These are phyloP conservation scores for Dicrurus megarhynchus DNA, from an alignment of 2,113 vertebrate species.

Conservation along the genomic window DNA sequence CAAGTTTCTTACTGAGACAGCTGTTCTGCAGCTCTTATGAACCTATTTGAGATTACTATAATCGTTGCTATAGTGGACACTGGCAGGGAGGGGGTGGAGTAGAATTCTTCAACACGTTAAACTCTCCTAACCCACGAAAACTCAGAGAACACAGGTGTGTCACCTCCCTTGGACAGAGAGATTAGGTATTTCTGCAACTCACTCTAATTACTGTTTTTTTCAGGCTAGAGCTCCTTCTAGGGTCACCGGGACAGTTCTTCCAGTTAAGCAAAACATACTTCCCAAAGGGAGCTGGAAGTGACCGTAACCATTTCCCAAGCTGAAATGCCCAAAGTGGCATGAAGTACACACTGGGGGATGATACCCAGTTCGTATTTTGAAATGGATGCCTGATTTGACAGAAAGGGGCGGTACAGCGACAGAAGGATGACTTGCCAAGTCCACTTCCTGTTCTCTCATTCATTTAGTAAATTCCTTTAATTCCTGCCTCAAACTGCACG, in stretches of 20 bases:
- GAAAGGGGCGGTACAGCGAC: conserved; percentile 2
- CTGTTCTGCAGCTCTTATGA: not conserved
- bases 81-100: rapidly evolving
- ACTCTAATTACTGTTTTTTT: not conserved
- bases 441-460: conserved; percentile 69
- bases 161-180: not conserved
- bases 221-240: not conserved
- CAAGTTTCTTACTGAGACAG: not conserved
- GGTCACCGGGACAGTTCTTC: not conserved
- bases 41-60: not conserved
- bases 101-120: not conserved
- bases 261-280: not conserved
- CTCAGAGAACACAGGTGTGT: not conserved
- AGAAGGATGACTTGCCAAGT: conserved; percentile 55
- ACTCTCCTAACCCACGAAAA: not conserved
- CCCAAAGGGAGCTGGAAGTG: not conserved
- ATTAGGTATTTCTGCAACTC: not conserved
- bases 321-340: not conserved
- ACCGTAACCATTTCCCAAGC: not conserved
- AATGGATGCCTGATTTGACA: conserved; percentile 46
- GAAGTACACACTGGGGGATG: not conserved
- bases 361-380: not conserved
- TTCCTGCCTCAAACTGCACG: conserved; percentile 47
- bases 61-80: not conserved
- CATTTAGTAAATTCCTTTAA: conserved; percentile 69